Base-by-base conservation (phyloP, 2,113 vertebrate species). In the Procapra przewalskii region DNA sequence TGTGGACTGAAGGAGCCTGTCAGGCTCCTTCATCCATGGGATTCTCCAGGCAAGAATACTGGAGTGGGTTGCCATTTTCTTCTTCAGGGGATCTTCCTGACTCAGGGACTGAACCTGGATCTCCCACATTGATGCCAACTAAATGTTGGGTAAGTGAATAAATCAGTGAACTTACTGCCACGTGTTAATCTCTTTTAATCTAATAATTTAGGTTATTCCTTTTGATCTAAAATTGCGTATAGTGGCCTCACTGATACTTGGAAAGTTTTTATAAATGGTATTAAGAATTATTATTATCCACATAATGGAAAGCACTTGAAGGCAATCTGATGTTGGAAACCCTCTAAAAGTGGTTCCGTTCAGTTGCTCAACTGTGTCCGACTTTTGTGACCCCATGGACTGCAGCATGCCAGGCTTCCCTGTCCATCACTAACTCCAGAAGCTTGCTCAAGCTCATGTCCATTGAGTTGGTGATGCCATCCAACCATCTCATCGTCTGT, bases 291-390 rank as follows among this genome's bases (percentile, higher is more conserved):
- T 14, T 48, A 40, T 83, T 67, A 17, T 12, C 75, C 48, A 62
- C 12, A 54, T 19, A 29, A 50, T 36, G 29, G 21, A 90, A 93
- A 54, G 31, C 21, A 25, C 21, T 59, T 83, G 55, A 54, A 87
- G 55, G 43, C 29, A 16, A n/a, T 15, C 7, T 94, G 43, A 92
- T 2, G 29, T 40, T 85, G 17, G 52, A 36, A 85, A 62, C 1
- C 14, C 27, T 75, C 33, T 64, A 31, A 75, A 57, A 71, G 67
- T 40, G n/a, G n/a, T 71, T 71, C 19, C 5, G 2, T 40, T 71
- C 67, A 71, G n/a, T 21, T 21, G 4, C 9, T 71, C 67, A 71
- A 3, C 6, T 0, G 0, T 71, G 9, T 71, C 17, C 0, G 0
- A 71, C n/a, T 21, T 71, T 71, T 71, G 17, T 2, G 0, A 71